Conservation (phyloP, 2,888 invertebrate species). For the Caenorhabditis sp. region DNA sequence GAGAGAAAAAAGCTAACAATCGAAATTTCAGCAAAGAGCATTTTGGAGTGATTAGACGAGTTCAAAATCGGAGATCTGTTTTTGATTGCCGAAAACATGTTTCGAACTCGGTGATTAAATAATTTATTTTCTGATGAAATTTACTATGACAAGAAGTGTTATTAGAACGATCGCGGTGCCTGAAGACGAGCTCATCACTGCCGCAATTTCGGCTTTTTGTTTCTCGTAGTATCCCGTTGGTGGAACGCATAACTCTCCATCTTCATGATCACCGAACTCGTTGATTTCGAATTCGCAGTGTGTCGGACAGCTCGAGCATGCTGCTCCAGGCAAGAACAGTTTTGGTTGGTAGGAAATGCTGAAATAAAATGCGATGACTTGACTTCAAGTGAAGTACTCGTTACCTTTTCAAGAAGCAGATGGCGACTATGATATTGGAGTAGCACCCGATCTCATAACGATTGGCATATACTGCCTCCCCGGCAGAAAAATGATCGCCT, state of each 20-base stretch:
- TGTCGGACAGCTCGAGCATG: not conserved
- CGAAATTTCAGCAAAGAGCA: too few species aligned
- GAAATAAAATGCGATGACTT: not conserved
- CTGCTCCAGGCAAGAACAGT: not conserved
- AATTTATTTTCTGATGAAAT: not conserved
- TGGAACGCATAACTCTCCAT: slow-evolving; percentile 10
- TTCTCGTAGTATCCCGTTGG: not conserved
- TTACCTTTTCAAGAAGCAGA: slow-evolving; percentile 17
- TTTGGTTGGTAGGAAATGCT: not conserved
- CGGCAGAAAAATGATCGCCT: not conserved
- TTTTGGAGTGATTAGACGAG: too few species aligned
- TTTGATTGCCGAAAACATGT: too few species aligned
- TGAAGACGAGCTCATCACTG: not conserved
- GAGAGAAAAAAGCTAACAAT: too few species aligned
- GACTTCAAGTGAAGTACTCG: not conserved
- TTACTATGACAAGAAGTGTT: not conserved
- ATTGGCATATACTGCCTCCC: not conserved
- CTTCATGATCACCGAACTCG: not conserved
- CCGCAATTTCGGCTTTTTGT: not conserved
- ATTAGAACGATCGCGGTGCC: not conserved
- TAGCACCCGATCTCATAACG: slow-evolving; percentile 19
- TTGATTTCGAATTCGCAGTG: not conserved
- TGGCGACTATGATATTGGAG: not conserved
- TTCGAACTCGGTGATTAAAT: not conserved
- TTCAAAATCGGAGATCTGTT: too few species aligned